phyloP scores from a whole-genome alignment of 2,797 vertebrate species.

The Channa striata region DNA sequence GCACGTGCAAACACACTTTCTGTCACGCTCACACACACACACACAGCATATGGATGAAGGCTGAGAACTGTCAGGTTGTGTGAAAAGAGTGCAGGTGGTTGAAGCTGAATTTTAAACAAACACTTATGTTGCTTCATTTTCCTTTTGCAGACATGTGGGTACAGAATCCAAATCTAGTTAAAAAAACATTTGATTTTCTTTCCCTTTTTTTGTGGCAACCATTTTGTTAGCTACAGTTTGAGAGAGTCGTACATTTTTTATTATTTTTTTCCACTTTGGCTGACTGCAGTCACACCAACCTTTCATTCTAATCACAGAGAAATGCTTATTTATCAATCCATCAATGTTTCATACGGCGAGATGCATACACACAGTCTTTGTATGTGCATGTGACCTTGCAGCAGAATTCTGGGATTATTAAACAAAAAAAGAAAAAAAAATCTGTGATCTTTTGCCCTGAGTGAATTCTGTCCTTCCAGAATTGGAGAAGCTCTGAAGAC shows the following conservation, averaged over 20 bases:
- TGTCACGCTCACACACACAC: neutral
- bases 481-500: slow-evolving; percentile 74
- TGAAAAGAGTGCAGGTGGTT: slow-evolving; percentile 90
- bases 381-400: slow-evolving; percentile 66
- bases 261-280: slow-evolving; percentile 32
- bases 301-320: slow-evolving; percentile 22
- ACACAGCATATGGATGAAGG: slow-evolving; percentile 79
- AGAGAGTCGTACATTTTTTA: slow-evolving; percentile 43
- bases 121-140: slow-evolving; percentile 90
- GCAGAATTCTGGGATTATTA: slow-evolving; percentile 42
- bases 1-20: no score
- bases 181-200: slow-evolving; percentile 88
- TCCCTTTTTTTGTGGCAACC: slow-evolving; percentile 46
- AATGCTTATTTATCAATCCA: slow-evolving; percentile 20
- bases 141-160: slow-evolving; percentile 89
- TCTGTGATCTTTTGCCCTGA: slow-evolving; percentile 65
- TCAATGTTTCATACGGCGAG: slow-evolving; percentile 17
- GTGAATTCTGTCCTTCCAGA: slow-evolving; percentile 62
- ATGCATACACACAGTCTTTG: slow-evolving; percentile 1
- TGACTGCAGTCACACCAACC: slow-evolving; percentile 27
- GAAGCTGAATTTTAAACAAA: slow-evolving; percentile 84
- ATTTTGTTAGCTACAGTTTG: slow-evolving; percentile 52
- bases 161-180: slow-evolving; percentile 88
- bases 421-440: slow-evolving; percentile 23
- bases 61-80: slow-evolving; percentile 86